These are phyloP conservation scores for Dromococcyx pavoninus DNA, from an alignment of 2,797 vertebrate species.

Conservation along the genomic window DNA sequence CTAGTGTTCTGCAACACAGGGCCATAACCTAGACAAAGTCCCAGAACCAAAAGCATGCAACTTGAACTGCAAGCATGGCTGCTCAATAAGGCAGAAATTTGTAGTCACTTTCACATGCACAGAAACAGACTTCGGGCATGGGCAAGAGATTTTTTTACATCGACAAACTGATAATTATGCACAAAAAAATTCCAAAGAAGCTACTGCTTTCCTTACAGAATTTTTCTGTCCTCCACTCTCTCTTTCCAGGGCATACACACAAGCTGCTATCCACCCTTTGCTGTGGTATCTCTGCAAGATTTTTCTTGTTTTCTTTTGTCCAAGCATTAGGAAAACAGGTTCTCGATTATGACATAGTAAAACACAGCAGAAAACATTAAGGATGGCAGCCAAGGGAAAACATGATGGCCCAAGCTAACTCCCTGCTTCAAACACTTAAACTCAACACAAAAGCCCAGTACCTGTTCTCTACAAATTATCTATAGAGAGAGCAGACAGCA, in stretches of 20 bases:
- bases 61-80: neutral
- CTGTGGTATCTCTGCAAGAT: neutral
- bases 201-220: accelerated
- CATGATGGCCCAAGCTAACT: neutral
- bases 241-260: neutral
- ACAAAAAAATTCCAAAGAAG: neutral
- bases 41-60: neutral
- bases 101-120: neutral
- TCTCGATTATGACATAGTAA: neutral
- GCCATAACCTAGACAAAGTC: accelerated
- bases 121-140: neutral
- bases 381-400: neutral
- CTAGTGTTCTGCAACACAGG: neutral
- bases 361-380: neutral
- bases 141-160: neutral
- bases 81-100: neutral
- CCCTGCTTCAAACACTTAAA: neutral
- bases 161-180: neutral
- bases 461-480: neutral
- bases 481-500: neutral
- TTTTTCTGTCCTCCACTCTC: neutral
- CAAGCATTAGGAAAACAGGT: neutral
- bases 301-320: neutral
- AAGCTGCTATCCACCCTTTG: neutral
- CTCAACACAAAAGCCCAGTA: neutral